Conservation (phyloP, 2,888 invertebrate species). For the Caenorhabditis doughertyi region DNA sequence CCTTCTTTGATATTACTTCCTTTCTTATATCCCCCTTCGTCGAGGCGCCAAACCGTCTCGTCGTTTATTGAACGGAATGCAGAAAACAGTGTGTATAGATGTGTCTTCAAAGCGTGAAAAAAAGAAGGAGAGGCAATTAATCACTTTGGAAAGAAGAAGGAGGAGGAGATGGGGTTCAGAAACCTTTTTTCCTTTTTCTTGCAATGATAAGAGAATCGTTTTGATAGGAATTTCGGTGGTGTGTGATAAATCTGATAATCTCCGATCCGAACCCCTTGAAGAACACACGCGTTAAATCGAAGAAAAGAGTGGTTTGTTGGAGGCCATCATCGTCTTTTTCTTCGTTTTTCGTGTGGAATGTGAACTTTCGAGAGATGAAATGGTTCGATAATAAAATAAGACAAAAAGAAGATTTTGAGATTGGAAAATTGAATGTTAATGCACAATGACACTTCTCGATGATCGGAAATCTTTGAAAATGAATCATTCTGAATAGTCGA, state of each 20-base stretch:
- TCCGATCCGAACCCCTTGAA: no score
- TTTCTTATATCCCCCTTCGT: no score
- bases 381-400: no score
- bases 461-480: conserved; percentile 21
- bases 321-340: conserved; percentile 6
- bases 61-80: no score
- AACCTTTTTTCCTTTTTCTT: conserved; percentile 8
- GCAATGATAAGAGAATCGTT: no score
- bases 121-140: conserved; percentile 17
- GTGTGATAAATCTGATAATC: conserved; percentile 53
- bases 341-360: conserved; percentile 7
- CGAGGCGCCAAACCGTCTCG: conserved; percentile 35
- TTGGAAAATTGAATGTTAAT: no score
- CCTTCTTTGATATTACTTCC: no score
- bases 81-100: no score
- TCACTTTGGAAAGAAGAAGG: conserved; percentile 11
- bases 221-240: conserved; percentile 13
- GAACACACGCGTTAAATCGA: background rate
- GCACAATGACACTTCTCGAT: conserved; percentile 38
- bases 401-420: no score
- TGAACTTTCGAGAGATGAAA: conserved; percentile 38
- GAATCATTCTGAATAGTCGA: background rate
- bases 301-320: background rate
- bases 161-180: conserved; percentile 12
- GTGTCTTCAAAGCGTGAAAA: background rate